Conservation (phyloP, 2,797 vertebrate genomes). For the Lagorchestes hirsutus region DNA sequence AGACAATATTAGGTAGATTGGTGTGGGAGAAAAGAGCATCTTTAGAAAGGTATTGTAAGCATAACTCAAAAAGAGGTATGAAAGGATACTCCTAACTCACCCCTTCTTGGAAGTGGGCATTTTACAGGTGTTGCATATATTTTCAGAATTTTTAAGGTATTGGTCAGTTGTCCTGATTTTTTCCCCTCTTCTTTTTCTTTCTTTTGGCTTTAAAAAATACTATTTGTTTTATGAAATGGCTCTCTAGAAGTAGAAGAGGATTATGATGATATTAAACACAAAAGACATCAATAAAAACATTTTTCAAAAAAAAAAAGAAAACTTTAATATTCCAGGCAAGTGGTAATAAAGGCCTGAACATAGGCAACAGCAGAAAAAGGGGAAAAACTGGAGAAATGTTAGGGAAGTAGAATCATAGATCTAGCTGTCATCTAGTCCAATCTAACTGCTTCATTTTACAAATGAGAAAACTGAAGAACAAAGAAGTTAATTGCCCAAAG, state of each 20-base stretch:
- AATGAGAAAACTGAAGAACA: neutral
- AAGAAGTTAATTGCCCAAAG: neutral
- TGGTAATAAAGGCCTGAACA: neutral
- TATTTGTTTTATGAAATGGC: neutral
- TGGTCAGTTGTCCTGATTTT: neutral
- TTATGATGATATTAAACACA: neutral
- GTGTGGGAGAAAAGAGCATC: neutral
- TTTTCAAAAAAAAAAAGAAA: neutral
- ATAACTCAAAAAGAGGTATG: neutral
- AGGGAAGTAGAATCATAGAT: neutral
- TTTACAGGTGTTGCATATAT: neutral
- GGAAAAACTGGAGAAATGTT: neutral
- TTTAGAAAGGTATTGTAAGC: neutral
- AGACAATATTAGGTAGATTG: neutral
- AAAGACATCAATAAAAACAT: neutral
- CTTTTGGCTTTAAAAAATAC: neutral
- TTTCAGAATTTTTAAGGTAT: neutral
- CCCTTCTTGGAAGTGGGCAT: neutral
- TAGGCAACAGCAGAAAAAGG: neutral
- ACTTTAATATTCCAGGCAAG: neutral
- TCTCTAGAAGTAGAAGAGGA: neutral
- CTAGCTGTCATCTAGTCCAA: neutral
- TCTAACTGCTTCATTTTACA: neutral
- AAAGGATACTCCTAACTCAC: neutral
- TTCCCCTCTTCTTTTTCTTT: neutral